Conservation (phyloP, 2,888 invertebrate genomes). For the Agrotis ipsilon region DNA sequence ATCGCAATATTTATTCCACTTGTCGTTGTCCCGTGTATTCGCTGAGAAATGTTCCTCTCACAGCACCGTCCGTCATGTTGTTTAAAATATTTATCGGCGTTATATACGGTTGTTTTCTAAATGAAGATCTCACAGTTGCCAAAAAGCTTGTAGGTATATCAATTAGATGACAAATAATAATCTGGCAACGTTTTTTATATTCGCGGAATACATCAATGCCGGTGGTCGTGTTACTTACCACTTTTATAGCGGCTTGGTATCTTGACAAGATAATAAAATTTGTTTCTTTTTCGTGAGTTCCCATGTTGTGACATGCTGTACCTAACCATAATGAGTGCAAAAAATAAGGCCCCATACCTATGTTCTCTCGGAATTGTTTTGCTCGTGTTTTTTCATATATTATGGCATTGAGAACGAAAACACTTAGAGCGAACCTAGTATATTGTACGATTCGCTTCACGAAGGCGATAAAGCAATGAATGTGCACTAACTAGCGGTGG, state of each 20-base stretch:
- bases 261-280: conserved; percentile 64
- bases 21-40: conserved; percentile 42
- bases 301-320: conserved; percentile 53
- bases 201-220: conserved; percentile 68
- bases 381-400: conserved; percentile 51
- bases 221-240: conserved; percentile 68
- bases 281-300: conserved; percentile 67
- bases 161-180: conserved; percentile 67
- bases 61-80: conserved; percentile 35
- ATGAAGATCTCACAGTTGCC: conserved; percentile 53
- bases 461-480: conserved; percentile 82
- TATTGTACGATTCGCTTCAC: conserved; percentile 63
- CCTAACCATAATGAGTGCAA: conserved; percentile 56
- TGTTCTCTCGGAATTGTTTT: conserved; percentile 50
- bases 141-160: conserved; percentile 59
- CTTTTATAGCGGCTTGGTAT: conserved; percentile 60
- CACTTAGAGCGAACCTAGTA: conserved; percentile 52
- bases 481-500: conserved; percentile 89
- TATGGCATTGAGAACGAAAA: conserved; percentile 53
- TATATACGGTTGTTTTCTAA: conserved; percentile 45
- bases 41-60: conserved; percentile 37
- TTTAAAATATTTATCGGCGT: conserved; percentile 50
- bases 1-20: conserved; percentile 61
- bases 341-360: conserved; percentile 48
- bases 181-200: conserved; percentile 65